These are phyloP conservation scores for Pseudopleuronectes americanus DNA, from an alignment of 2,797 vertebrate species.

Conservation along the genomic window DNA sequence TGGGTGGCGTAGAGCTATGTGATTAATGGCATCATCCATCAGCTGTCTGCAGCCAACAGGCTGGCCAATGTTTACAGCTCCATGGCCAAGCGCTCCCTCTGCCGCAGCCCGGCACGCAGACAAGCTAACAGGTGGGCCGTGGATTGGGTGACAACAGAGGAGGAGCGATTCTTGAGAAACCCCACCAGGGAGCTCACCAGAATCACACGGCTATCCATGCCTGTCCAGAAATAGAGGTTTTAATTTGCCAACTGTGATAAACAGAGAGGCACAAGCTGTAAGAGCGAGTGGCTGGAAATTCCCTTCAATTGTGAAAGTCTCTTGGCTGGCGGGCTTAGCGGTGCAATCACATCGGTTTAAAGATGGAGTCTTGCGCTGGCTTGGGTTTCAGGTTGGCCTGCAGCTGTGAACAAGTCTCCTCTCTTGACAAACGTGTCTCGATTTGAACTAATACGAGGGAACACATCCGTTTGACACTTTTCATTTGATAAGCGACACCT, in stretches of 20 bases:
- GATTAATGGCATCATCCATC: conserved; percentile 69
- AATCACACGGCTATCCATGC: conserved; percentile 70
- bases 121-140: conserved; percentile 76
- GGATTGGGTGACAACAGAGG: conserved; percentile 81
- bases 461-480: conserved; percentile 10
- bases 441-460: conserved; percentile 26
- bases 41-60: conserved; percentile 53
- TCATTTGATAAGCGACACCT: conserved; percentile 7
- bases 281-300: conserved; percentile 57
- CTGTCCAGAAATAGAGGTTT: conserved; percentile 77
- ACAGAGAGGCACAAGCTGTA: conserved; percentile 62
- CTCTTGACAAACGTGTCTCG: conserved; percentile 18
- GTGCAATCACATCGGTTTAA: conserved; percentile 33
- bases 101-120: conserved; percentile 62
- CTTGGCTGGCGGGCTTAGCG: conserved; percentile 32
- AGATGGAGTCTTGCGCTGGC: conserved; percentile 16
- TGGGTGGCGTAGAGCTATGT: conserved; percentile 46
- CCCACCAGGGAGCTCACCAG: conserved; percentile 74
- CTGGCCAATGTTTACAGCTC: conserved; percentile 70
- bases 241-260: conserved; percentile 78
- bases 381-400: conserved; percentile 40
- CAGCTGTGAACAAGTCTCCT: conserved; percentile 54
- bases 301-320: conserved; percentile 59
- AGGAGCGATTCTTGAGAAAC: conserved; percentile 78
- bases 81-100: conserved; percentile 59